Evolutionary conservation across 2,888 invertebrate genomes (phyloP), one percentile per base, ranked within the genome.

Genomic region (Pantelozetes paolii): DNA sequence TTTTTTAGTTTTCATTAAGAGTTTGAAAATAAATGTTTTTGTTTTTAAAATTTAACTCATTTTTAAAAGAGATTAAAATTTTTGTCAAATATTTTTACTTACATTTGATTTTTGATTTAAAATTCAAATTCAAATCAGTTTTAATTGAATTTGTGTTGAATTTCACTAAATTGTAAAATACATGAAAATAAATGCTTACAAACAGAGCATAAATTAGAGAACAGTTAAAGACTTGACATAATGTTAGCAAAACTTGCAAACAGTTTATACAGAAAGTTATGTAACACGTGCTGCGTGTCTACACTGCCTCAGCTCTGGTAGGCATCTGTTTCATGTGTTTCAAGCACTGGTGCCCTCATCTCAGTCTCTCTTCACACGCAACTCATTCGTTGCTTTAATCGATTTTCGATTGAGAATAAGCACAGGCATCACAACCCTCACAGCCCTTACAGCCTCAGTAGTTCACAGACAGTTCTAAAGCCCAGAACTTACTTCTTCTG

Each of bases 351-450:
- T 62, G 30, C 62, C 62, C 62, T 62, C 62, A 62, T 62, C 62
- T 62, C 62, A 23, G 8, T 62, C 62, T 62, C 28, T 62, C 62
- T 26, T 30, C 32, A 62, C 62, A 62, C 62, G 62, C 62, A 62
- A 62, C 62, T 62, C 30, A 62, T 62, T 62, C 62, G 30, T 30
- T 62, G 62, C 62, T 62, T 62, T 62, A 62, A 62, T 62, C 62
- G 62, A 62, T 62, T 62, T 62, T 26, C 62, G 62, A 62, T 62
- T 30, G 62, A 62, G 32, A 62, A 28, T 62, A 62, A 30, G 62
- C 30, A 62, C 62, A 62, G 62, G n/a, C 62, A 20, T 62, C 30
- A 30, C 30, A 62, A 23, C 57, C 8, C 8, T 9, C 23, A 54
- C 23, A 23, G 54, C 54, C 54, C 20, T 26, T 20, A 62, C 62